phyloP scores from a whole-genome alignment of 1,140 invertebrate genomes.

The Tetranychus urticae region DNA sequence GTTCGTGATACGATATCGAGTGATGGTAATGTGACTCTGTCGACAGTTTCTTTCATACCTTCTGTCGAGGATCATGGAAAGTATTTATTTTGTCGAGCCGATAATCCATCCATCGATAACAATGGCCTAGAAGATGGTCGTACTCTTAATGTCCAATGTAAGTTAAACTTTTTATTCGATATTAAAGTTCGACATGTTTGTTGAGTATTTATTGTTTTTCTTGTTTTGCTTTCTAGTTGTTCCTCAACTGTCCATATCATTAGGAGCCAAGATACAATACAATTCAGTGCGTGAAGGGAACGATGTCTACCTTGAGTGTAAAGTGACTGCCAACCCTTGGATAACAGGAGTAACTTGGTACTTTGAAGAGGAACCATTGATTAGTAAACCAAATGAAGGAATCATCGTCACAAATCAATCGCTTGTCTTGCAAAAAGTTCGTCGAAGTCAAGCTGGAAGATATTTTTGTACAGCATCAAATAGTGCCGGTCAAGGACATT shows the following conservation, averaged over 20 bases:
- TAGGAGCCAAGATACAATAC: constrained; percentile 32
- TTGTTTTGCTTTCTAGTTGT: constrained; percentile 12
- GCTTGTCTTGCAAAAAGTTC: constrained; percentile 17
- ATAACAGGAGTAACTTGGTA: constrained; percentile 14
- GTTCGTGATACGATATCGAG: constrained; percentile 3
- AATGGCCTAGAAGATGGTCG: constrained; percentile 10
- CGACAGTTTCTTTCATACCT: constrained; percentile 23
- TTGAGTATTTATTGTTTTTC: constrained; percentile 6
- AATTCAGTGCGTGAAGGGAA: constrained; percentile 48
- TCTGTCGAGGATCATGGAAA: constrained; percentile 55
- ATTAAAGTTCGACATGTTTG: no score
- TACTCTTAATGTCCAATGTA: constrained; percentile 12
- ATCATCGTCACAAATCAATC: constrained; percentile 51
- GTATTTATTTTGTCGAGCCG: constrained; percentile 50
- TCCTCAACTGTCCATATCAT: constrained; percentile 12
- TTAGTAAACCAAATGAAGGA: constrained; percentile 30
- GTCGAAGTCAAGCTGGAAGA: constrained; percentile 13
- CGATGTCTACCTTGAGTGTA: constrained; percentile 72
- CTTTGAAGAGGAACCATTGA: constrained; percentile 9
- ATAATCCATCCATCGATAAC: constrained; percentile 35
- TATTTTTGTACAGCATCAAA: constrained; percentile 75
- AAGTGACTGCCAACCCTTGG: constrained; percentile 13
- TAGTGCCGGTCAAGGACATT: constrained; percentile 60
- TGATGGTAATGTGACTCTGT: constrained; percentile 12
- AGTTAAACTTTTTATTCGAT: not conserved